phyloP scores from a whole-genome alignment of 2,888 invertebrate species.

The Athrips mouffetella region DNA sequence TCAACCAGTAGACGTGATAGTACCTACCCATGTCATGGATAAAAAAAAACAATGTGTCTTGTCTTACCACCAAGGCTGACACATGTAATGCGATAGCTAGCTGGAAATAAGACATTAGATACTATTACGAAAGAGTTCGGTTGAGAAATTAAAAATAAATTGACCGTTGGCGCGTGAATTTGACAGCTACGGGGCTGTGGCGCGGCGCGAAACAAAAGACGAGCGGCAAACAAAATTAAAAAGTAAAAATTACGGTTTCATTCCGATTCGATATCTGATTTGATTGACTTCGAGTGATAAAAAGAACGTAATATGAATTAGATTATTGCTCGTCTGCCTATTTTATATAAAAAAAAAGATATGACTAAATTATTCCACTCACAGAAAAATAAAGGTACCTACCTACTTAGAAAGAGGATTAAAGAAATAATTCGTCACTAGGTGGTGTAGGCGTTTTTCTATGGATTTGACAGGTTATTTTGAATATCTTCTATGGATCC shows the following conservation, averaged over 20 bases:
- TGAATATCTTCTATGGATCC: too few relatives aligned
- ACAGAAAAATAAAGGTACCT: too few relatives aligned
- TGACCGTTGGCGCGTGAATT: slow-evolving; percentile 59
- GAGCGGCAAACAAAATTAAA: slow-evolving; percentile 31
- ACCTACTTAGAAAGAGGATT: too few relatives aligned
- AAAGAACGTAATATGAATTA: too few relatives aligned
- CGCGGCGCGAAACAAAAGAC: slow-evolving; percentile 49
- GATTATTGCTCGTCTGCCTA: too few relatives aligned
- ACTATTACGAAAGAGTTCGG: slow-evolving; percentile 37
- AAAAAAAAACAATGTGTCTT: slow-evolving; percentile 21
- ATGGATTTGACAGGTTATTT: too few relatives aligned
- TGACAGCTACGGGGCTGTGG: slow-evolving; percentile 48
- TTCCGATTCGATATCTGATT: neutral
- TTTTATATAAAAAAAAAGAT: too few relatives aligned
- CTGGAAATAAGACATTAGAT: slow-evolving; percentile 47
- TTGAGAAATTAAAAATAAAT: slow-evolving; percentile 53
- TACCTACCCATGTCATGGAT: slow-evolving; percentile 28
- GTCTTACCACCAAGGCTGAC: slow-evolving; percentile 27
- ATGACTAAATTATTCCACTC: too few relatives aligned
- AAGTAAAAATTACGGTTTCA: slow-evolving; percentile 21
- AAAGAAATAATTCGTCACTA: too few relatives aligned
- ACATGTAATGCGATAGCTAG: slow-evolving; percentile 50
- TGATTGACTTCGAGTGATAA: slow-evolving; percentile 1
- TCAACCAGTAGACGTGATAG: slow-evolving; percentile 26
- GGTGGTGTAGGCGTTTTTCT: too few relatives aligned